Evolutionary conservation across 2,113 vertebrate genomes (phyloP), one percentile per base, ranked within the genome.

Genomic region (Periophthalmus modestus): DNA sequence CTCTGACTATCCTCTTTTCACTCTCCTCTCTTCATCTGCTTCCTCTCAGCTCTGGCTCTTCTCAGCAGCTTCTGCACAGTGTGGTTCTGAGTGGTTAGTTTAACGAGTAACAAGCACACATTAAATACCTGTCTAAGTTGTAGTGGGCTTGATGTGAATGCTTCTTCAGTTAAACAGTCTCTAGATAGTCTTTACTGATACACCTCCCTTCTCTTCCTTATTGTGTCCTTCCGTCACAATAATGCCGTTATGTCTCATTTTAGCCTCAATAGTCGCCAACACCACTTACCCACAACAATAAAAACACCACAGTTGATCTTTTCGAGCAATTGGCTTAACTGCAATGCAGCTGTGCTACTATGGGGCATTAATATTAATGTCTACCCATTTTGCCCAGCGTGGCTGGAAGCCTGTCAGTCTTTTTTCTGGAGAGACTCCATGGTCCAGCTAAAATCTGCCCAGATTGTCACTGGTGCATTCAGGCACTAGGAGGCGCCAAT

Each of bases 351-450:
- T 91, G 66, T 91, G 75, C 79, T 83, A 87, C 89, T 82, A 71
- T 89, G 83, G 83, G 74, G 77, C 87, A 92, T 93, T 90, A 91
- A 93, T 92, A 92, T 92, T 93, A 91, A 92, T 92, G 89, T 76
- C 84, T 76, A 59, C 78, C 88, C 81, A 86, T 90, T 90, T 89
- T n/a, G 72, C 88, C 87, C 85, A 87, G 71, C 75, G 21, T 91
- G 90, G 83, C 69, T 87, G 87, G 79, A 85, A 89, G 77, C 80
- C 85, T 91, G 89, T 91, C 90, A 90, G 85, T 92, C 89, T 81
- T 76, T 80, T 66, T 71, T 70, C 75, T 83, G 81, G 72, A 85
- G 61, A 48, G 81, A 75, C 70, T 79, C 70, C 68, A 62, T 57
- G 63, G 68, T 59, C 66, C 72, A 70, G 68, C 71, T 46, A 75